Evolutionary conservation across 2,888 invertebrate species (phyloP).

Genomic region (Gymnoscelis rufifasciata): DNA sequence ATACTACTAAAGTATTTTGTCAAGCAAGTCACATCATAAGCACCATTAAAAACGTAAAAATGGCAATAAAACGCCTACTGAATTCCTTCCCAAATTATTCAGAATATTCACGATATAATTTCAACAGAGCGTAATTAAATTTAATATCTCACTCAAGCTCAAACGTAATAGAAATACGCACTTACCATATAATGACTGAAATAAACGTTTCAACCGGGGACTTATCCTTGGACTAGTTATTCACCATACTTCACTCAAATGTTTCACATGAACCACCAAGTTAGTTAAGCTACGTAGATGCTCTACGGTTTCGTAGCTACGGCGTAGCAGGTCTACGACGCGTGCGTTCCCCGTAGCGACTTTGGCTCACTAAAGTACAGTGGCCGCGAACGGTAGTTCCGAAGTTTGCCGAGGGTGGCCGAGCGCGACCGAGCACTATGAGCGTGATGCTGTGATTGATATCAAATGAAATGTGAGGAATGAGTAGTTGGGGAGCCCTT

Average conservation of each 20-base stretch:
- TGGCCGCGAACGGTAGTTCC: conserved; percentile 52
- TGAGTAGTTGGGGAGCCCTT: conserved; percentile 71
- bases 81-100: conserved; percentile 12
- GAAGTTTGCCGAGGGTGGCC: conserved; percentile 56
- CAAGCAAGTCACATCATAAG: conserved; percentile 35
- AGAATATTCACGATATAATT: conserved; percentile 15
- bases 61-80: background rate
- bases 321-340: conserved; percentile 48
- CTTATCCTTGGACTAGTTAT: conserved; percentile 43
- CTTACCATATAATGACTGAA: conserved; percentile 60
- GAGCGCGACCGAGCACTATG: conserved; percentile 57
- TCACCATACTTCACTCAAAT: conserved; percentile 49
- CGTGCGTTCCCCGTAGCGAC: conserved; percentile 61
- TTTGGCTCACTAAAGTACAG: conserved; percentile 60
- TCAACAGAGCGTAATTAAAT: conserved; percentile 21
- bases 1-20: conserved; percentile 34
- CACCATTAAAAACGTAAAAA: conserved; percentile 24
- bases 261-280: conserved; percentile 39
- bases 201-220: conserved; percentile 33
- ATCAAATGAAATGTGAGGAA: conserved; percentile 78
- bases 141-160: conserved; percentile 19
- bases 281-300: conserved; percentile 39
- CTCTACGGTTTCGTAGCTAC: conserved; percentile 47
- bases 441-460: conserved; percentile 64
- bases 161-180: conserved; percentile 23